Base-by-base conservation (phyloP, 2,113 vertebrate species). In the Numenius arquata region DNA sequence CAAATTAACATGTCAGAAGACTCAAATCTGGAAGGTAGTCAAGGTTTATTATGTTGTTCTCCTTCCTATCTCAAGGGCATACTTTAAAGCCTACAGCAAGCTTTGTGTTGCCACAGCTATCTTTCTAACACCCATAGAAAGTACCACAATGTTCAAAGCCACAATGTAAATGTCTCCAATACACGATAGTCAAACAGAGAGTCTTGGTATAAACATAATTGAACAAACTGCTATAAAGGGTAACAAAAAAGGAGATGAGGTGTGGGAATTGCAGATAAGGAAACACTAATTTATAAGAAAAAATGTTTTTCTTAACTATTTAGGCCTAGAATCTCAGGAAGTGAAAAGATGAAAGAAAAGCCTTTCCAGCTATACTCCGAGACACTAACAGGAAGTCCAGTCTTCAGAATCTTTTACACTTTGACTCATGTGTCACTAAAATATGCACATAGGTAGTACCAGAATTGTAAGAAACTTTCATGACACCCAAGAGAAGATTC, bases 361-460 rank as follows among this genome's bases (percentile, higher is more conserved):
- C 10, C 5, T 88, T 93, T 45, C 34, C 30, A 48, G 27, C 58
- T 63, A 14, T 9, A 48, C 7, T 41, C 17, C 0, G 0, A 52
- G 7, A 63, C 50, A 15, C 8, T 47, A 86, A 50, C 4, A 56
- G 14, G n/a, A 74, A 8, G 65, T 84, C 12, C 38, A 77, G 6
- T 40, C 50, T 62, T 78, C 66, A 63, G 29, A 26, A 59, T 79
- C 47, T 78, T 88, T 71, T 85, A 45, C 16, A 47, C 19, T 89
- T 85, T 58, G 48, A 70, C 48, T 74, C 21, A 40, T 15, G 23
- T 74, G 2, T 56, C 59, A 56, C 25, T 86, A 52, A 88, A 80
- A 71, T 59, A 58, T 45, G 26, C 18, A 68, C 2, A 2, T 32
- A 74, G 0, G 0, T 12, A 71, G 41, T 53, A 81, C 7, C 22